Evolutionary conservation across 2,113 vertebrate genomes (phyloP), one percentile per base, ranked within the genome.

Genomic region (Rutilus rutilus): DNA sequence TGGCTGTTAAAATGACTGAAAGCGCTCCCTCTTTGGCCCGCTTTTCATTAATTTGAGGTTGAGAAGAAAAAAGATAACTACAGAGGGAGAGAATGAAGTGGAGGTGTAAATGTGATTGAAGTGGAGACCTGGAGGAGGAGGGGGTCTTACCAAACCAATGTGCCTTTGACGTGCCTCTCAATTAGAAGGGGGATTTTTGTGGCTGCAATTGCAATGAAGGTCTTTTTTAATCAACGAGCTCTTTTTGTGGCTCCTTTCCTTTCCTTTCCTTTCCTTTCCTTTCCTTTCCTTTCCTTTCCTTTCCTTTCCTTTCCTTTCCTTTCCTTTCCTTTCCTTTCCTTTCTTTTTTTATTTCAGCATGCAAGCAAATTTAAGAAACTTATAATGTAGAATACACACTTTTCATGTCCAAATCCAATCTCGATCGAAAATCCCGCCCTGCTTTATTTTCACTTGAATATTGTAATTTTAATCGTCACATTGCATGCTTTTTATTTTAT

Each of bases 1-100:
- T 88, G 92, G 93, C 92, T 95, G 94, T 95, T 95, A 94, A 93
- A 94, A 94, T 94, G 94, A 95, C 89, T 92, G 92, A 95, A 92
- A 85, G 77, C 86, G 79, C 77, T 50, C 90, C 57, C 89, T 89
- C 60, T 92, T 86, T 87, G 85, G 82, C 83, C 85, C 74, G 90
- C 85, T 92, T 92, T 90, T 92, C 91, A 92, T 92, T 94, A 92
- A 93, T 93, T 89, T 92, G 89, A 92, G 85, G 90, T 91, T 89
- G 82, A 82, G 67, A 87, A 89, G 85, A 91, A 92, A 92, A 91
- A 90, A 90, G 87, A 92, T 89, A 87, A 89, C 90, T 90, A 88
- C 74, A 83, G 83, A 78, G 30, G 36, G 67, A 86, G 75, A 77
- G 45, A 78, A 52, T 82, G 52, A 54, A 89, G 88, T 86, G 75